Evolutionary conservation across 2,888 invertebrate species (phyloP).

Genomic region (Arctia plantaginis): DNA sequence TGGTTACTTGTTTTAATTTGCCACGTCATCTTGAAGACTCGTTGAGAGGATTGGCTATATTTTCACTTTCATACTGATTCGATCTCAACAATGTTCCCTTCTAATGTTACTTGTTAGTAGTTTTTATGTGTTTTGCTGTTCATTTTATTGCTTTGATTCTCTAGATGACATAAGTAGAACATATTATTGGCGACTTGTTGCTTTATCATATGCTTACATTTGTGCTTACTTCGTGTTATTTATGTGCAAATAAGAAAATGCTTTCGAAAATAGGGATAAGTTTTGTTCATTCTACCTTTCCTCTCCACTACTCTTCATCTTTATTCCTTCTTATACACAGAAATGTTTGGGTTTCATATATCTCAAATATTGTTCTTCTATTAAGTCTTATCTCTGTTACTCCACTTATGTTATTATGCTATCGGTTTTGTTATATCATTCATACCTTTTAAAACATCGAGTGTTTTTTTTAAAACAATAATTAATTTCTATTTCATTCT

Average conservation of each 20-base stretch:
- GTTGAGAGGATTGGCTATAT: neutral
- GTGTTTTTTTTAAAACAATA: no score
- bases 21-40: neutral
- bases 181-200: neutral
- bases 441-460: no score
- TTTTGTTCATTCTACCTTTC: neutral
- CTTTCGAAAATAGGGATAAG: neutral
- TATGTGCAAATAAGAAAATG: neutral
- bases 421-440: neutral
- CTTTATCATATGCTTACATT: neutral
- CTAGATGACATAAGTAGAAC: neutral
- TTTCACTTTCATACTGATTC: neutral
- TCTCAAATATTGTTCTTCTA: no score
- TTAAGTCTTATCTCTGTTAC: neutral
- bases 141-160: neutral
- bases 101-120: neutral
- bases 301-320: neutral
- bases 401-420: neutral
- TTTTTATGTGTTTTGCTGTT: neutral
- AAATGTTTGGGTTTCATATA: no score
- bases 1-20: neutral
- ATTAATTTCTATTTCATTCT: no score
- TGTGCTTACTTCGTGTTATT: neutral
- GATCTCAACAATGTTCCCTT: neutral
- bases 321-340: neutral